Evolutionary conservation across 2,888 invertebrate genomes (phyloP).

Genomic region (Cybosia mesomella): DNA sequence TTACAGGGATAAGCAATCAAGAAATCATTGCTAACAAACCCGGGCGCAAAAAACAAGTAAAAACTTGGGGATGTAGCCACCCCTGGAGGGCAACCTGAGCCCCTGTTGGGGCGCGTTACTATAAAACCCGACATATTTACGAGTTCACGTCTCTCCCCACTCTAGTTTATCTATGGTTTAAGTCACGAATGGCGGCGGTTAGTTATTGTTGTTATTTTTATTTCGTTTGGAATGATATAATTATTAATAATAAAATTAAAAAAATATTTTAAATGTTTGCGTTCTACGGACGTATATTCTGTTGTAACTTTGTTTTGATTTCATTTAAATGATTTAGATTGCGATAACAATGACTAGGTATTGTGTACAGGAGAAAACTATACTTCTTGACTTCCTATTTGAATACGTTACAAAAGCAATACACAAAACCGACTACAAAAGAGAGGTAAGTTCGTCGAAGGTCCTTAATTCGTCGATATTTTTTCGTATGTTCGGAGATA

Average conservation of each 20-base stretch:
- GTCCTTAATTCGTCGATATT: no score
- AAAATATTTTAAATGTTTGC: background rate
- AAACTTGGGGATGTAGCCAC: constrained; percentile 57
- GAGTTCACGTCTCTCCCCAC: constrained; percentile 68
- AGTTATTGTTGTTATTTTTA: background rate
- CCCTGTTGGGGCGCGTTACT: constrained; percentile 68
- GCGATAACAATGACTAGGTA: background rate
- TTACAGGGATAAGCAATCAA: constrained; percentile 71
- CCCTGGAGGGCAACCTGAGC: constrained; percentile 49
- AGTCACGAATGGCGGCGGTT: constrained; percentile 51
- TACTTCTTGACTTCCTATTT: background rate
- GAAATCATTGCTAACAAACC: constrained; percentile 71
- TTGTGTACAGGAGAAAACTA: background rate
- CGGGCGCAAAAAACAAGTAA: constrained; percentile 56
- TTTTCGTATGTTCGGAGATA: no score
- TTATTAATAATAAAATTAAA: background rate
- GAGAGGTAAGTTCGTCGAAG: no score
- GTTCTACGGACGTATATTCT: background rate
- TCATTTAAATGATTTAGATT: background rate
- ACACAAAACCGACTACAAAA: no score
- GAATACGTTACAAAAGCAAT: background rate
- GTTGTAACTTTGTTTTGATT: background rate
- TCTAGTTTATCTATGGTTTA: constrained; percentile 59
- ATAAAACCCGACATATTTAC: constrained; percentile 85
- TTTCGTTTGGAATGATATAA: background rate